Percentiles rank a stretch among this genome's conserved stretches.
Conservation (phyloP, 2,797 vertebrate species). For the Erpetoichthys calabaricus region DNA sequence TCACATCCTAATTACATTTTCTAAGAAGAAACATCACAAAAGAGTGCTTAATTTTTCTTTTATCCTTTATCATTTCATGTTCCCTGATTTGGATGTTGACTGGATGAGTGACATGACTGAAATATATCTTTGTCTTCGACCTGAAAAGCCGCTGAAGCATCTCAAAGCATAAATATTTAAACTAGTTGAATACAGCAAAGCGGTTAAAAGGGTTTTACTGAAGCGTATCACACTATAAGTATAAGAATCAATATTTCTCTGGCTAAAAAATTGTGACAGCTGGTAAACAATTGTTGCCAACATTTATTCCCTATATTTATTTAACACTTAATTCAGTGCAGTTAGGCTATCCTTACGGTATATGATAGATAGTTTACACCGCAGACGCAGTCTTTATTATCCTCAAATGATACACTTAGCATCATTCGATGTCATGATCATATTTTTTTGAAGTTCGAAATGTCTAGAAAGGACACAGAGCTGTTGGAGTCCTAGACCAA, state of each 20-base stretch:
- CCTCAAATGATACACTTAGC: too few species aligned
- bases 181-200: conserved; percentile 12
- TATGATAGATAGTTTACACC: too few species aligned
- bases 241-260: conserved; percentile 10
- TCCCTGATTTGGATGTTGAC: neutral
- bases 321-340: neutral
- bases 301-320: conserved; percentile 5
- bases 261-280: conserved; percentile 1
- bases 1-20: too few species aligned
- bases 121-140: conserved; percentile 10
- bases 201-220: conserved; percentile 13
- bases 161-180: conserved; percentile 12
- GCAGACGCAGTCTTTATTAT: too few species aligned
- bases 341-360: too few species aligned
- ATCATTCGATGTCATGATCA: too few species aligned
- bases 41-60: neutral
- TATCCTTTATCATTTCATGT: conserved; percentile 1
- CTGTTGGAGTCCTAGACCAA: too few species aligned
- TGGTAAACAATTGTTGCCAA: conserved; percentile 5
- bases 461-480: too few species aligned
- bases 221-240: conserved; percentile 14
- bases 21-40: too few species aligned
- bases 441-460: too few species aligned
- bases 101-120: conserved; percentile 7
- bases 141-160: conserved; percentile 11